Percentiles rank a stretch among this genome's conserved stretches.
Evolutionary conservation across 2,888 invertebrate genomes (phyloP).

Genomic region (Drosophila dives): DNA sequence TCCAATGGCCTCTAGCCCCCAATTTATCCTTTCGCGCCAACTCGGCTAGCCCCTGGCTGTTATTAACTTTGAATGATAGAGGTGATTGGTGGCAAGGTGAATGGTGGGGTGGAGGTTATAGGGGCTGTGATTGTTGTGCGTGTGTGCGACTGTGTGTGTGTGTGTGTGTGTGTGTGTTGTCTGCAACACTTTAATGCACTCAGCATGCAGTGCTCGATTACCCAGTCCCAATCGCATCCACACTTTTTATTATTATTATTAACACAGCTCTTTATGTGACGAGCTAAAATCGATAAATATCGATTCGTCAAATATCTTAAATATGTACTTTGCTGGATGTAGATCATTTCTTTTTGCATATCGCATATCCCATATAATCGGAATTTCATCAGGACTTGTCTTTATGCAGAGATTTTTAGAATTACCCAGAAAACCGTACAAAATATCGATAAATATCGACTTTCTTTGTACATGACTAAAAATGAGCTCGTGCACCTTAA

Average conservation of each 20-base stretch:
- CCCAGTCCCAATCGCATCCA: neutral
- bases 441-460: neutral
- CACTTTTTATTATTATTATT: no score
- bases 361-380: neutral
- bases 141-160: neutral
- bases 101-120: conserved; percentile 9
- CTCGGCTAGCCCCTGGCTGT: conserved; percentile 33
- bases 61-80: conserved; percentile 62
- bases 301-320: neutral
- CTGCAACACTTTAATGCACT: conserved; percentile 64
- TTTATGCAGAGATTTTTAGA: neutral
- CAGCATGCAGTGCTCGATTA: conserved; percentile 12
- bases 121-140: conserved; percentile 35
- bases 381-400: neutral
- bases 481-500: neutral
- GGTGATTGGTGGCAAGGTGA: neutral
- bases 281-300: neutral
- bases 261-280: no score
- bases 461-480: no score
- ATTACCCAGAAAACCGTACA: neutral
- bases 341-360: neutral
- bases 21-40: neutral
- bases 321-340: neutral
- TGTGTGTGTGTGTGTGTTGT: conserved; percentile 14
- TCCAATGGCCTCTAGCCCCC: conserved; percentile 1